These are phyloP conservation scores for Agapostemon virescens DNA, from an alignment of 2,888 invertebrate genomes.

Conservation along the genomic window DNA sequence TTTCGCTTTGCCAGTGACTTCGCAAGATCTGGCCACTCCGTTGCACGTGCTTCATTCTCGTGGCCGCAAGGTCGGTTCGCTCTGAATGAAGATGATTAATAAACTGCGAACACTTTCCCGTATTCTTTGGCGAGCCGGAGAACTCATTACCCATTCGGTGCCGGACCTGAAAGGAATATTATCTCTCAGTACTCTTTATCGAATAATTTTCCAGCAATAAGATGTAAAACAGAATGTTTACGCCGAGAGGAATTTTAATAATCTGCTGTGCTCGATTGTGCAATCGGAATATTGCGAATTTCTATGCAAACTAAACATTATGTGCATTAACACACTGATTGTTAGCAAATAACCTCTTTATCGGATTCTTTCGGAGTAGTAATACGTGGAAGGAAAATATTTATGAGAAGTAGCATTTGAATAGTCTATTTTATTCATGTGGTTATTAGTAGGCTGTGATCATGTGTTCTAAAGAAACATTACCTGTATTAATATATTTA, in stretches of 20 bases:
- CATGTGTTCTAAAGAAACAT: background rate
- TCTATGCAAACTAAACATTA: no score
- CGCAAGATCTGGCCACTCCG: background rate
- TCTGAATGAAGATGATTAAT: background rate
- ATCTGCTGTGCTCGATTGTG: no score
- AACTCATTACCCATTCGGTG: background rate
- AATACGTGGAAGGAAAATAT: background rate
- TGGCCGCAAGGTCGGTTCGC: background rate
- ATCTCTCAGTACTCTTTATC: background rate
- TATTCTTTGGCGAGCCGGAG: background rate
- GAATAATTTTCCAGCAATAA: background rate
- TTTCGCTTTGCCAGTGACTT: conserved; percentile 24
- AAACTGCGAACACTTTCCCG: conserved; percentile 7
- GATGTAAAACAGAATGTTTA: no score
- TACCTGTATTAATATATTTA: no score
- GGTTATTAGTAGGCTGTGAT: background rate
- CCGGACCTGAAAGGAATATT: background rate
- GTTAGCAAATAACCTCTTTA: no score
- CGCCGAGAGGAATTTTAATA: no score
- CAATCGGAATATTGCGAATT: no score
- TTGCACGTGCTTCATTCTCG: conserved; percentile 2
- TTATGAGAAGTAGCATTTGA: background rate
- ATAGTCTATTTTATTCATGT: background rate
- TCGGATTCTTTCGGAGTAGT: no score
- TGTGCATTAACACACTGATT: no score